Evolutionary conservation across 2,797 vertebrate species (phyloP).

Genomic region (Diceros bicornis): DNA sequence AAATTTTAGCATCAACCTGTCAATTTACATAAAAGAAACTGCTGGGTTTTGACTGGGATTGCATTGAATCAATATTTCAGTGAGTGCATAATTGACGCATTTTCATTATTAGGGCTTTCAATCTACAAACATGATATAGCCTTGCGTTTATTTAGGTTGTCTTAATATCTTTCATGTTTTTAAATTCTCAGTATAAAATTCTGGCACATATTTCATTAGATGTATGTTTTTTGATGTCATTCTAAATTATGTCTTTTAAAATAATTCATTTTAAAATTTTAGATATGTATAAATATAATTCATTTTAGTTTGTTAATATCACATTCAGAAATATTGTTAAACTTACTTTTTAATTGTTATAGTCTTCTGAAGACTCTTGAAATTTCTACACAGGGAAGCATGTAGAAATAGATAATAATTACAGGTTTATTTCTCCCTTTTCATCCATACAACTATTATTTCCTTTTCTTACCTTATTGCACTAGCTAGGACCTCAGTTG

Average conservation of each 20-base stretch:
- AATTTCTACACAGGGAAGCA: not conserved
- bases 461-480: not conserved
- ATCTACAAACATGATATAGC: not conserved
- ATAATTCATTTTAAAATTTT: not conserved
- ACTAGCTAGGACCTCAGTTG: not conserved
- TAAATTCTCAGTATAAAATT: not conserved
- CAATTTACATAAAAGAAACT: not conserved
- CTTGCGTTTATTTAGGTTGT: not conserved
- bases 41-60: not conserved
- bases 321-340: not conserved
- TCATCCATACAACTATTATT: not conserved
- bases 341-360: not conserved
- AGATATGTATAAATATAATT: not conserved
- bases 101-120: not conserved
- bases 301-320: not conserved
- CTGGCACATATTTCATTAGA: not conserved
- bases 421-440: not conserved
- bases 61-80: not conserved
- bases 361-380: not conserved
- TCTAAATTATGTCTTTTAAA: not conserved
- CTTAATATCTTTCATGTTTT: not conserved
- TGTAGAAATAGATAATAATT: not conserved
- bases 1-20: not conserved
- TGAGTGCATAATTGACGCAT: not conserved
- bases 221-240: not conserved